Base-by-base conservation (phyloP, 2,797 vertebrate genomes). In the Orestias chungarensis region DNA sequence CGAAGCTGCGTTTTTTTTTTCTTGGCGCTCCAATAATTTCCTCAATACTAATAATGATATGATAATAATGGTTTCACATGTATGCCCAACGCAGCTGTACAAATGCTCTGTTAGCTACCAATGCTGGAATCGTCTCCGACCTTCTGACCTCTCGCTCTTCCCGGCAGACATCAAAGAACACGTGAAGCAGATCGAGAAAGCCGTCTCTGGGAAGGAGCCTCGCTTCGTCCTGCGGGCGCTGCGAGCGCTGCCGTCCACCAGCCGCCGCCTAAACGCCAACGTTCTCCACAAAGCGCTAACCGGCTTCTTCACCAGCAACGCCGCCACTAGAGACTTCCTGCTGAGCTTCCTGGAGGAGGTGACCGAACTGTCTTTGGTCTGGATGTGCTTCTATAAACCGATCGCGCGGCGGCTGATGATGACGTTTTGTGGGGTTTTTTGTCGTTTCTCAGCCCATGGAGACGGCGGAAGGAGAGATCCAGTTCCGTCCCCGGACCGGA, bases 151-250 rank as follows among this genome's bases (percentile, higher is more conserved):
- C 47, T 49, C 49, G 14, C 20, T 18, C n/a, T 47, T 43, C 14
- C 23, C 50, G 7, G 4, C 57, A 99, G 97, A 99, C 54, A 98
- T 99, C 64, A 96, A 95, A 77, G 97, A 99, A 78, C 97, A 99
- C 0, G 97, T 98, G 88, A 97, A 96, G 88, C 97, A 99, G 94
- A 95, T 99, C 0, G 97, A 99, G 89, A 98, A 98, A 90, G 97
- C 97, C 0, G 97, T 99, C 46, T 96, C 95, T 0, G 97, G 97
- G 78, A 99, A 99, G 91, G 97, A 99, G 91, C 97, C 97, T 0
- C 96, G 97, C 0, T 99, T 97, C 0, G 97, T 99, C 0, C 95
- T 99, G 8, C 91, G 97, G 0, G 97, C 97, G 0, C 91, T 99
- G 65, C 84, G 97, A 35, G 97, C 97, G 2, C 80, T 99, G 49